phyloP scores from a whole-genome alignment of 2,888 invertebrate genomes.

The Limnephilus auricula region DNA sequence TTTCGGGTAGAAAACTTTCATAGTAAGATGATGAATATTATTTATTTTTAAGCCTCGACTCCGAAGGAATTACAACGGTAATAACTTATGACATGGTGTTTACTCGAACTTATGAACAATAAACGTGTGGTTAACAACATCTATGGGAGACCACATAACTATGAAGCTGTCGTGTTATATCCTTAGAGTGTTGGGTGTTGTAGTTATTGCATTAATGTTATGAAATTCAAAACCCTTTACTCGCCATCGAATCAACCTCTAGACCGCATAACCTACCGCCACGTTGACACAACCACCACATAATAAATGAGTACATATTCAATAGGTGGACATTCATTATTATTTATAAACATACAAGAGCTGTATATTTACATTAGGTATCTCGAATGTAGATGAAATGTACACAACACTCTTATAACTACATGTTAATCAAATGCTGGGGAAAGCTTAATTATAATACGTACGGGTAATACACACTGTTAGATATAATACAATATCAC shows the following conservation, averaged over 20 bases:
- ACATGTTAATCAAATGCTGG: neutral
- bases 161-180: neutral
- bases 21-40: neutral
- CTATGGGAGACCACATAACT: constrained; percentile 2
- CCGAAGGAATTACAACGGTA: neutral
- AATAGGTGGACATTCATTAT: neutral
- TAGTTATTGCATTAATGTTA: constrained; percentile 20
- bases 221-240: constrained; percentile 14
- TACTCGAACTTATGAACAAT: neutral
- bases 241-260: constrained; percentile 1
- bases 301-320: neutral
- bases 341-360: neutral
- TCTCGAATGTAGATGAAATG: neutral
- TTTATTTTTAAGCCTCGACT: neutral
- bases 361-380: neutral
- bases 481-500: too few species aligned
- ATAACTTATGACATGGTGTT: constrained; percentile 2
- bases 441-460: too few species aligned
- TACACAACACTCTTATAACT: neutral
- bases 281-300: neutral
- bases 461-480: too few species aligned
- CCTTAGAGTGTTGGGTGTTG: neutral
- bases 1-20: neutral
- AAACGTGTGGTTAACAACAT: neutral
- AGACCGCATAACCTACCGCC: neutral